Evolutionary conservation across 2,797 vertebrate species (phyloP).

Genomic region (Agapornis canus): DNA sequence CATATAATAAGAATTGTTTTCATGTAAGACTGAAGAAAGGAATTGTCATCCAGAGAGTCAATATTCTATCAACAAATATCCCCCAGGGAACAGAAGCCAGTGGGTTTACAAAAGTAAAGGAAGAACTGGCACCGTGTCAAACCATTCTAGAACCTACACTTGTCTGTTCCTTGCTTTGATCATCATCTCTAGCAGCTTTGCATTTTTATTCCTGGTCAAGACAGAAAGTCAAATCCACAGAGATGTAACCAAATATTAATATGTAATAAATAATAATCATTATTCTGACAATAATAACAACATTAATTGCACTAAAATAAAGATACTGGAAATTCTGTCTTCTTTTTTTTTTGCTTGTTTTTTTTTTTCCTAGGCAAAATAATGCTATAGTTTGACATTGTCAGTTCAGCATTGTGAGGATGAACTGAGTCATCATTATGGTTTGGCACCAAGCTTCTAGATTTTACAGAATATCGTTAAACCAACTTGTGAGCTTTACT

Average conservation of each 20-base stretch:
- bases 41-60: background rate
- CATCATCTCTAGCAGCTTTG: background rate
- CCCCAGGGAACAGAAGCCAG: background rate
- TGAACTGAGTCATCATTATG: background rate
- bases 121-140: accelerated
- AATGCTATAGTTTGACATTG: background rate
- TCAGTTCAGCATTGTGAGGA: background rate
- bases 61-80: background rate
- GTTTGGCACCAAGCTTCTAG: background rate
- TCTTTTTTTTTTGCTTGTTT: no score
- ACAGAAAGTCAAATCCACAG: background rate
- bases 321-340: background rate
- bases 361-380: background rate
- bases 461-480: background rate
- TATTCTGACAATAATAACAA: background rate
- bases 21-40: background rate
- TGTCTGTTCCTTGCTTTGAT: accelerated
- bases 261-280: background rate
- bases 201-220: background rate
- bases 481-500: background rate
- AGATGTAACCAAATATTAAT: background rate
- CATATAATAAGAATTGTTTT: background rate
- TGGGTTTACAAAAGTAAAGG: background rate
- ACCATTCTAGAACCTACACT: accelerated
- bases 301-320: background rate